Evolutionary conservation across 2,113 vertebrate species (phyloP).

Genomic region (Poecilia latipinna): DNA sequence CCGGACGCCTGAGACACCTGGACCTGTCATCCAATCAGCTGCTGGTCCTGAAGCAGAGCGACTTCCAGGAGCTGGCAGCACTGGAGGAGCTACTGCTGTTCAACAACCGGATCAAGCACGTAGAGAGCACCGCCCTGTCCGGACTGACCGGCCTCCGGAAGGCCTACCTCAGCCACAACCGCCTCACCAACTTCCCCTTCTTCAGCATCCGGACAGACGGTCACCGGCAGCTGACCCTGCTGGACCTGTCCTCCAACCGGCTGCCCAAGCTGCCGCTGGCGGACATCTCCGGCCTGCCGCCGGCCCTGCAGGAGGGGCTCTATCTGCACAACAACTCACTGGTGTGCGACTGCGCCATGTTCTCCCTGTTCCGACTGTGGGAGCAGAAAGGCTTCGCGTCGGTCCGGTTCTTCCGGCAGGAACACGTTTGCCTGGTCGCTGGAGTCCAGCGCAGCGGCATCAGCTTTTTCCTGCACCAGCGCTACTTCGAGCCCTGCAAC

Average conservation of each 20-base stretch:
- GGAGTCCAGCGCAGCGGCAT: slow-evolving; percentile 78
- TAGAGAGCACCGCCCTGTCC: slow-evolving; percentile 83
- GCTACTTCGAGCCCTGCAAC: slow-evolving; percentile 86
- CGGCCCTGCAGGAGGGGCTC: slow-evolving; percentile 82
- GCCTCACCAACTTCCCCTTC: slow-evolving; percentile 89
- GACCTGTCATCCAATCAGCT: slow-evolving; percentile 94
- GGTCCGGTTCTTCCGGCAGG: slow-evolving; percentile 82
- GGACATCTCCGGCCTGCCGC: slow-evolving; percentile 80
- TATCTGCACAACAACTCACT: slow-evolving; percentile 95
- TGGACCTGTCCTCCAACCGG: slow-evolving; percentile 93
- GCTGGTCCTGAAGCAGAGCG: slow-evolving; percentile 75
- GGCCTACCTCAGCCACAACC: slow-evolving; percentile 94
- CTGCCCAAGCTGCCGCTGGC: slow-evolving; percentile 86
- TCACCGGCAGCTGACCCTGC: slow-evolving; percentile 81
- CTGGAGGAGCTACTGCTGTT: slow-evolving; percentile 92
- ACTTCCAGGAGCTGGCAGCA: slow-evolving; percentile 83
- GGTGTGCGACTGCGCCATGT: slow-evolving; percentile 87
- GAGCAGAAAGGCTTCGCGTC: slow-evolving; percentile 83
- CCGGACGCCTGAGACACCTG: slow-evolving; percentile 82
- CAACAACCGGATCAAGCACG: slow-evolving; percentile 85
- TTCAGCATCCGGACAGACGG: slow-evolving; percentile 83
- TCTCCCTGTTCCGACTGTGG: slow-evolving; percentile 86
- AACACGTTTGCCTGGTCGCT: slow-evolving; percentile 86
- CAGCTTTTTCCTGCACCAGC: slow-evolving; percentile 82
- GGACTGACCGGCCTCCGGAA: slow-evolving; percentile 82